Evolutionary conservation across 2,797 vertebrate genomes (phyloP), one percentile per base, ranked within the genome.

Genomic region (Atherinosoma microstoma): DNA sequence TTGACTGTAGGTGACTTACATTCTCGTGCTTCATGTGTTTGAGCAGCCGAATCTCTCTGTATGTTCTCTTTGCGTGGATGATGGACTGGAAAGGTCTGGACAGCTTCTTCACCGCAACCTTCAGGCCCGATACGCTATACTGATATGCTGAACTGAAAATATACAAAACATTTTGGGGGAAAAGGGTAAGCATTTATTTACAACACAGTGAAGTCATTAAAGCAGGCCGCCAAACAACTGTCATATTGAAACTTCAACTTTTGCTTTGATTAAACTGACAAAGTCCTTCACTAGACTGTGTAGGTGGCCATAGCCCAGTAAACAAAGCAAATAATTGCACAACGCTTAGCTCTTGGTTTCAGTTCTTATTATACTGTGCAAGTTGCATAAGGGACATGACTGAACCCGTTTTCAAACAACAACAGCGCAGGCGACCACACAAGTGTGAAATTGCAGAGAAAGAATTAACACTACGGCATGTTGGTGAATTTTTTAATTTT

Each of bases 21-120:
- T 99, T 99, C 91, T 99, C 98, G 0, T 99, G 98, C 79, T 99
- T 99, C 97, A 99, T 99, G 88, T 99, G 98, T 86, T 99, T 99
- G 54, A 99, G 96, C 32, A 99, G 95, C 60, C 98, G 95, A 38
- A 99, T 93, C 81, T 99, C 98, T 81, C 98, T 91, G 93, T 99
- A 99, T 27, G 98, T 99, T 86, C 98, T 96, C 82, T 99, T 99
- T 85, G 98, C 97, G 0, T 99, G 98, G 87, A 99, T 99, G 91
- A 98, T 96, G 78, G 98, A 99, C 93, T 99, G 98, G 92, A 99
- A 99, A 0, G 98, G 98, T 58, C 98, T 94, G 20, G 98, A 99
- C 60, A 99, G 91, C 92, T 99, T 99, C 95, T 99, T 99, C 73
- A 99, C 98, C 0, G 98, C 98, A 57, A 99, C 92, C 57, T 96